Base-by-base conservation (phyloP, 1,140 invertebrate genomes). In the Cardiocondyla obscurior region DNA sequence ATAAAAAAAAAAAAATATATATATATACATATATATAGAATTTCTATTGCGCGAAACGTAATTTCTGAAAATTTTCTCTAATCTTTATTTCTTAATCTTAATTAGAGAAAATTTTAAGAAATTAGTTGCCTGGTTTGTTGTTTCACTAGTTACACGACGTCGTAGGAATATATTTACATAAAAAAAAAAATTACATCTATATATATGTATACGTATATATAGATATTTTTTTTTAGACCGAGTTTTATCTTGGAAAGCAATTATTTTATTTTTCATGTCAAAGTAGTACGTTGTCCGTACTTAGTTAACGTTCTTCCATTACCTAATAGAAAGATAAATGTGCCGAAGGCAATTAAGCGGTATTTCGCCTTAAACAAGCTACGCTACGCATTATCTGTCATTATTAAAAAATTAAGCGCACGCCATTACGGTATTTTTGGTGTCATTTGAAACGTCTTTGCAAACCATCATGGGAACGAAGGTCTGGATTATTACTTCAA, bases 401-500 rank as follows among this genome's bases (percentile, higher is more conserved):
- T 30, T 74, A 62, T 64, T 62, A 64, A 64, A 64, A 64, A 76
- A 64, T 62, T n/a, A 74, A 14, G 7, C 39, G 8, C 25, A 22
- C 19, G 22, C 6, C 44, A 16, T 74, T 76, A 64, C 57, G 36
- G 57, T 62, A 64, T 64, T 76, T 76, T 62, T 76, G 30, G n/a
- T 62, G 72, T 76, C 58, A 76, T 46, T 60, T 33, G 57, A 33
- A 62, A 39, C 53, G 36, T 73, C 33, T 58, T 73, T 5, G 36
- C 70, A 39, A 58, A 58, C 57, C 14, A 76, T 64, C 57, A 44
- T 62, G 72, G 28, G 72, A 76, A 76, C 60, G 30, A 49, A 76
- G 72, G 36, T 67, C 46, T 69, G 55, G 74, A 79, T 79, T 51
- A 64, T 33, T 36, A 69, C 39, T 69, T 79, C 46, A 64, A 79